Evolutionary conservation across 2,113 vertebrate species (phyloP).

Genomic region (Mohoua ochrocephala): DNA sequence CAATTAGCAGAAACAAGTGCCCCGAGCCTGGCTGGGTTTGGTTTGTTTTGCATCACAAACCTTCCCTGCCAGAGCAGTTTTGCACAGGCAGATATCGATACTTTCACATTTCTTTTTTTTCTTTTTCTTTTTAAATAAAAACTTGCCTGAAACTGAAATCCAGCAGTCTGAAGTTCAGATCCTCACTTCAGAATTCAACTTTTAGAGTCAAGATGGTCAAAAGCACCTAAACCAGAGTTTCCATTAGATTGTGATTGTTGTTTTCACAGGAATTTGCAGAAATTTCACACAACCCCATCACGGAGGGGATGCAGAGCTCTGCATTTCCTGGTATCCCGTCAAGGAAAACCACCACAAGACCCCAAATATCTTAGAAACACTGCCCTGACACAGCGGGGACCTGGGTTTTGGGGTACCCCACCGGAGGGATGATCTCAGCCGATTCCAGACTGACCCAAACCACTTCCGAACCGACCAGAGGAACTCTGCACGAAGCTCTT

Average conservation of each 20-base stretch:
- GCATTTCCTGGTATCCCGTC: neutral
- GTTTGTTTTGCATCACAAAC: neutral
- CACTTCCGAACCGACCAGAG: neutral
- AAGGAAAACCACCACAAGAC: neutral
- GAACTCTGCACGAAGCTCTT: neutral
- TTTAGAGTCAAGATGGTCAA: neutral
- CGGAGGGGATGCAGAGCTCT: neutral
- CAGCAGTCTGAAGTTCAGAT: neutral
- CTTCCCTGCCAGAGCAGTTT: neutral
- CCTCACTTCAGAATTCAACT: neutral
- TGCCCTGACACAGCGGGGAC: accelerated
- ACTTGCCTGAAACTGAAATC: neutral
- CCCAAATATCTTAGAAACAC: neutral
- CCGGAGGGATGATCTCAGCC: neutral
- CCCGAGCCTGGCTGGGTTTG: neutral
- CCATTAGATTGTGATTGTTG: neutral
- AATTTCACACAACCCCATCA: accelerated
- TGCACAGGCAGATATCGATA: neutral
- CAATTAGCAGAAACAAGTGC: neutral
- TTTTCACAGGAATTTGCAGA: neutral
- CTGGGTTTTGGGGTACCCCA: neutral
- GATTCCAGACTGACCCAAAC: neutral
- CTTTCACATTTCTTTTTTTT: neutral
- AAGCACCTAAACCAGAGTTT: neutral
- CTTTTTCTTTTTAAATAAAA: neutral